Evolutionary conservation across 2,888 invertebrate species (phyloP).

Genomic region (Nasonovia ribisnigri): DNA sequence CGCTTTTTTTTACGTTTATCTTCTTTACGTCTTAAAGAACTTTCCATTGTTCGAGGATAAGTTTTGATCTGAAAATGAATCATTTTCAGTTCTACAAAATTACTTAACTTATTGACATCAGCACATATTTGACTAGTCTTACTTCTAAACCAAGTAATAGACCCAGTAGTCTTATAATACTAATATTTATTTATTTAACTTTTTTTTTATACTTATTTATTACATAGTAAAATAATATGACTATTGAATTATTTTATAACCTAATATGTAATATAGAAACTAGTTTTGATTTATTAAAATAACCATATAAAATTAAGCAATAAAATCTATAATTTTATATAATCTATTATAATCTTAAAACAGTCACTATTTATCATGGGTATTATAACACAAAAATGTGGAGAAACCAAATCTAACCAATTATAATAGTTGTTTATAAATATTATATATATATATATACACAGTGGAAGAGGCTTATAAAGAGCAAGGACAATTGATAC

Average conservation of each 20-base stretch:
- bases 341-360: not conserved
- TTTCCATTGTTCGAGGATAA: slow-evolving; percentile 90
- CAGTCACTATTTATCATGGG: not conserved
- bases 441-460: too few relatives aligned
- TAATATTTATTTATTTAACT: not conserved
- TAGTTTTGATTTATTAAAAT: not conserved
- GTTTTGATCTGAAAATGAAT: slow-evolving; percentile 79
- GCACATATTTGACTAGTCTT: not conserved
- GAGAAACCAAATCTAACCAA: not conserved
- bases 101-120: not conserved
- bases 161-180: too few relatives aligned
- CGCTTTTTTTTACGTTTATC: slow-evolving; percentile 84
- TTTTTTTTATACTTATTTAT: not conserved
- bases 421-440: not conserved
- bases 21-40: slow-evolving; percentile 85
- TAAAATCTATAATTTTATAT: too few relatives aligned
- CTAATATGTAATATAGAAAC: not conserved
- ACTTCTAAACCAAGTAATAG: not conserved
- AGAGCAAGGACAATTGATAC: too few relatives aligned
- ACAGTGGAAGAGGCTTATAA: too few relatives aligned
- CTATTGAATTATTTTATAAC: not conserved
- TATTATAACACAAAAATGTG: not conserved
- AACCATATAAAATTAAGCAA: not conserved
- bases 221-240: not conserved
- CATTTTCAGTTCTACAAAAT: not conserved